Percentiles rank a stretch among this genome's conserved stretches.
Conservation (phyloP, 1,140 invertebrate species). For the Dinothrombium tinctorium region DNA sequence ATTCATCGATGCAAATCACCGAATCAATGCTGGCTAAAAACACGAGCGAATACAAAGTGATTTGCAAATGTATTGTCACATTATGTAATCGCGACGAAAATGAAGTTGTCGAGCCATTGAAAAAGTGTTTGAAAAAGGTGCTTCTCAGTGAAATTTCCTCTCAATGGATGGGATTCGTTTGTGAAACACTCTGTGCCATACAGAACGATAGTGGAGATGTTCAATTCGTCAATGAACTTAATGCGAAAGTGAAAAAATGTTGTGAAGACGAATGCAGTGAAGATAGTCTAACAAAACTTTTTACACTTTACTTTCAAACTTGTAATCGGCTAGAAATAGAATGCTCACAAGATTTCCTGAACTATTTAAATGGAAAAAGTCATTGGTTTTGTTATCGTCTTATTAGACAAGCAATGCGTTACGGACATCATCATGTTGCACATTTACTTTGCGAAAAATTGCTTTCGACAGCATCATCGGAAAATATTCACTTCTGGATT, state of each 20-base stretch:
- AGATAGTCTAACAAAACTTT: not conserved
- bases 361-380: constrained; percentile 14
- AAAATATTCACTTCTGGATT: constrained; percentile 74
- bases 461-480: constrained; percentile 27
- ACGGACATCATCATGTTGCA: constrained; percentile 23
- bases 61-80: not conserved
- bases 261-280: not conserved
- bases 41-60: not conserved
- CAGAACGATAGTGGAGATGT: not conserved
- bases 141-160: not conserved
- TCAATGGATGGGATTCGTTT: not conserved
- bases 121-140: not conserved
- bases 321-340: not conserved
- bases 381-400: constrained; percentile 67
- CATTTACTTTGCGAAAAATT: constrained; percentile 17
- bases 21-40: not conserved
- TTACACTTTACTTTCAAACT: not conserved
- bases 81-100: not conserved
- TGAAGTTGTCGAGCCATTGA: not conserved
- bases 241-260: not conserved
- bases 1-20: not conserved
- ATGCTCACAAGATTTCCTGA: constrained; percentile 17
- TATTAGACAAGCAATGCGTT: constrained; percentile 53
- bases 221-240: not conserved
- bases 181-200: not conserved